These are phyloP conservation scores for Brachionus calyciflorus DNA, from an alignment of 1,140 invertebrate genomes.

Conservation along the genomic window DNA sequence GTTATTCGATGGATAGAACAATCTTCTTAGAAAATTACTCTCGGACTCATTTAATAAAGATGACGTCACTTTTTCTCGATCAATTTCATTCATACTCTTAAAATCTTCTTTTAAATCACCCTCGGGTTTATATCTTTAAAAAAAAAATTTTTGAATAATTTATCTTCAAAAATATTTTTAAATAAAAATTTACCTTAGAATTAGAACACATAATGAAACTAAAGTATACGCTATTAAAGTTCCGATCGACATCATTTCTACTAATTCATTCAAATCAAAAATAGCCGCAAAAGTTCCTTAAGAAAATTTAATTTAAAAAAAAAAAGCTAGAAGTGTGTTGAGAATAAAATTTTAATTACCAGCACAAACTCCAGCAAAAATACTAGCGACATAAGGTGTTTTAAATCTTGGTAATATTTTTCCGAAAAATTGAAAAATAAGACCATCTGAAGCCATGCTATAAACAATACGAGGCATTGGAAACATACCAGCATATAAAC, in stretches of 20 bases:
- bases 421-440: constrained; percentile 53
- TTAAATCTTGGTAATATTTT: constrained; percentile 64
- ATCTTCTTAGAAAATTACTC: neutral
- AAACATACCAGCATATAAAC: constrained; percentile 90
- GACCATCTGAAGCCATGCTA: constrained; percentile 59
- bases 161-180: neutral
- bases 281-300: constrained; percentile 76
- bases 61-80: neutral
- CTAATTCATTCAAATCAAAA: constrained; percentile 80
- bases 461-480: constrained; percentile 90
- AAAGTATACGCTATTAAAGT: constrained; percentile 87
- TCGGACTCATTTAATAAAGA: neutral
- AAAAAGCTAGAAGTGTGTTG: neutral
- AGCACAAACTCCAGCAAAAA: constrained; percentile 74
- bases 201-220: constrained; percentile 80
- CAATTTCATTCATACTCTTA: neutral
- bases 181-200: constrained; percentile 64
- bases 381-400: constrained; percentile 77
- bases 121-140: constrained; percentile 6
- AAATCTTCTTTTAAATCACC: neutral
- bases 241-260: constrained; percentile 92
- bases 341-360: constrained; percentile 59
- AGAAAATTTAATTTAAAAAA: neutral
- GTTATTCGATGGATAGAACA: constrained; percentile 1
- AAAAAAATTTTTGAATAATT: neutral